Conservation (phyloP, 1,140 invertebrate genomes). For the Drosophila setifemur region DNA sequence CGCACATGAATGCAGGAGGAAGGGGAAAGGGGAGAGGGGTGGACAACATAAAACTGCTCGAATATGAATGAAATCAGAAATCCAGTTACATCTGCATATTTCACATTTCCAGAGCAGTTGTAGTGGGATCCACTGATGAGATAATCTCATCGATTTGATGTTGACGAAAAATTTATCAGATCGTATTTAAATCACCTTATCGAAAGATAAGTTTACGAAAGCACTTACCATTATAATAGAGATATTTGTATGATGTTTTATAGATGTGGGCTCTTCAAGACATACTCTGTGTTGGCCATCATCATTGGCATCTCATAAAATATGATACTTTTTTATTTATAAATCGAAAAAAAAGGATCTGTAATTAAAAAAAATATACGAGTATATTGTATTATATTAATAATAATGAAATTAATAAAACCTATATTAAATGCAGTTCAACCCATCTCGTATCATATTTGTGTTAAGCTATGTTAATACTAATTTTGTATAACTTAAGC, state of each 20-base stretch:
- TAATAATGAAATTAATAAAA: no score
- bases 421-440: no score
- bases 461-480: no score
- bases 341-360: no score
- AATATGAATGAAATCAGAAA: constrained; percentile 31
- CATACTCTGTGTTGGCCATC: no score
- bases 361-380: no score
- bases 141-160: constrained; percentile 13
- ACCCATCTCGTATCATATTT: no score
- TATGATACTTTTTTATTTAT: no score
- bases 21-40: neutral
- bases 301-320: no score
- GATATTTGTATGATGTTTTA: neutral
- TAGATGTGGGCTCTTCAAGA: no score
- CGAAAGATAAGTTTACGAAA: constrained; percentile 5
- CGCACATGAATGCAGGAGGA: constrained; percentile 5
- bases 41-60: constrained; percentile 10
- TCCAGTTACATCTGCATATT: constrained; percentile 30
- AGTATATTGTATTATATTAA: no score
- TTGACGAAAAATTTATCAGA: neutral
- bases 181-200: neutral
- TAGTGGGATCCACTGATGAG: constrained; percentile 37
- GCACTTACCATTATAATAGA: neutral
- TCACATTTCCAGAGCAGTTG: constrained; percentile 10
- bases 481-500: no score